Conservation (phyloP, 2,797 vertebrate genomes). For the Gadopsis bispinosus region DNA sequence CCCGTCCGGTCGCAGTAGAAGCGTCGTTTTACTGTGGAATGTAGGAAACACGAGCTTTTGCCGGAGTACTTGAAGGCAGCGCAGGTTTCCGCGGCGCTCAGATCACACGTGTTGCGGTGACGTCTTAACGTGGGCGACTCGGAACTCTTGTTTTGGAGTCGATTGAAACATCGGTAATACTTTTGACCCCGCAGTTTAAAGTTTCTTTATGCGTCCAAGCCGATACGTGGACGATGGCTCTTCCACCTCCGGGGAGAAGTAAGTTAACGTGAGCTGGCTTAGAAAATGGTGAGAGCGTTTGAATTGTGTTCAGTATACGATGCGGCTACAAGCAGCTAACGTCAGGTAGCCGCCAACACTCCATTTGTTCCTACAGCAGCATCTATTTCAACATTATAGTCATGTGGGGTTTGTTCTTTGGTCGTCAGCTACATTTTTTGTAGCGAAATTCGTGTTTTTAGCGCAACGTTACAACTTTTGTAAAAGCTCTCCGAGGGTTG, state of each 20-base stretch:
- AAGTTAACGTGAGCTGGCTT: conserved; percentile 36
- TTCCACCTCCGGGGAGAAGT: conserved; percentile 42
- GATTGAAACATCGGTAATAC: background rate
- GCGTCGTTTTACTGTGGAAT: rapidly evolving
- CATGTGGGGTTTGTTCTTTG: background rate
- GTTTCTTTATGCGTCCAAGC: conserved; percentile 11
- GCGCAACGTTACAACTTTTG: too few species aligned
- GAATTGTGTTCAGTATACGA: background rate
- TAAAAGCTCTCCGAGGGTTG: background rate
- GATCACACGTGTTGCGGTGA: rapidly evolving
- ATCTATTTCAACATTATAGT: background rate
- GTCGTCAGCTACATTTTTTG: background rate
- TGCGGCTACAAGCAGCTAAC: background rate
- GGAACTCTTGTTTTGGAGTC: background rate
- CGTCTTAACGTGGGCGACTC: conserved; percentile 41
- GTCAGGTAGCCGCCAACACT: background rate
- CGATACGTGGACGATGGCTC: conserved; percentile 43
- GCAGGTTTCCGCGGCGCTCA: background rate
- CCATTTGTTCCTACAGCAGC: background rate
- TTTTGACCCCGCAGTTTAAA: too few species aligned
- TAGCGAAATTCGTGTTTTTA: background rate
- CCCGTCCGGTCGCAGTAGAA: too few species aligned
- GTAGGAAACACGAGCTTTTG: rapidly evolving
- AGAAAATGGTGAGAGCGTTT: background rate
- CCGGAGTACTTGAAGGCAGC: conserved; percentile 8